Percentiles rank a stretch among this genome's conserved stretches.
phyloP scores from a whole-genome alignment of 2,888 invertebrate genomes.

The Volucella inflata region DNA sequence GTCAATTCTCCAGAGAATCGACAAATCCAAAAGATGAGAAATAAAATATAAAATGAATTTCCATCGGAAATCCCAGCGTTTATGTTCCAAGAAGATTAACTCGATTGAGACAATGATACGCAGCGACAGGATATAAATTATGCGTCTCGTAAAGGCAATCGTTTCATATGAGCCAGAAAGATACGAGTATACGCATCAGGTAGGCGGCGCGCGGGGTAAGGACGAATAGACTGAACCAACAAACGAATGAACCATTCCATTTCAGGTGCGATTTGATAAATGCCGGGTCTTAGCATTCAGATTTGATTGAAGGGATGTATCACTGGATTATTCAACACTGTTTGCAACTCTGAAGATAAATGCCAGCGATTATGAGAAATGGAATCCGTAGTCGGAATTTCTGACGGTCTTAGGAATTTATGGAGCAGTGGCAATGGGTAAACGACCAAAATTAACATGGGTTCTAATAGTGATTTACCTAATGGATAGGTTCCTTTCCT shows the following conservation, averaged over 20 bases:
- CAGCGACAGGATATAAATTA: slow-evolving; percentile 73
- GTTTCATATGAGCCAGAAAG: slow-evolving; percentile 21
- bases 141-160: slow-evolving; percentile 63
- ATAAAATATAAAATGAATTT: slow-evolving; percentile 50
- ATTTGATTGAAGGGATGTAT: slow-evolving; percentile 73
- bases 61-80: slow-evolving; percentile 53
- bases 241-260: too few species aligned
- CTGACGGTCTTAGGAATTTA: neutral
- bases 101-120: slow-evolving; percentile 71
- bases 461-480: slow-evolving; percentile 53
- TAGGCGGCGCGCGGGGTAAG: neutral
- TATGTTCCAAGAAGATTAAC: slow-evolving; percentile 64
- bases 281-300: slow-evolving; percentile 53
- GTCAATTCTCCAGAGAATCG: slow-evolving; percentile 1
- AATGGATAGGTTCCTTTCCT: slow-evolving; percentile 52
- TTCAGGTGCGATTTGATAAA: slow-evolving; percentile 73
- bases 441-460: slow-evolving; percentile 46
- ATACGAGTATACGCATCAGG: slow-evolving; percentile 1
- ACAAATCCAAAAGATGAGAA: slow-evolving; percentile 20
- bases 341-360: slow-evolving; percentile 62
- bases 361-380: slow-evolving; percentile 64
- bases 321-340: slow-evolving; percentile 71
- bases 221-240: slow-evolving; percentile 46
- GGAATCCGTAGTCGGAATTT: slow-evolving; percentile 51
- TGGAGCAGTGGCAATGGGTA: neutral